Base-by-base conservation (phyloP, 2,797 vertebrate species). In the Peromyscus attwateri region DNA sequence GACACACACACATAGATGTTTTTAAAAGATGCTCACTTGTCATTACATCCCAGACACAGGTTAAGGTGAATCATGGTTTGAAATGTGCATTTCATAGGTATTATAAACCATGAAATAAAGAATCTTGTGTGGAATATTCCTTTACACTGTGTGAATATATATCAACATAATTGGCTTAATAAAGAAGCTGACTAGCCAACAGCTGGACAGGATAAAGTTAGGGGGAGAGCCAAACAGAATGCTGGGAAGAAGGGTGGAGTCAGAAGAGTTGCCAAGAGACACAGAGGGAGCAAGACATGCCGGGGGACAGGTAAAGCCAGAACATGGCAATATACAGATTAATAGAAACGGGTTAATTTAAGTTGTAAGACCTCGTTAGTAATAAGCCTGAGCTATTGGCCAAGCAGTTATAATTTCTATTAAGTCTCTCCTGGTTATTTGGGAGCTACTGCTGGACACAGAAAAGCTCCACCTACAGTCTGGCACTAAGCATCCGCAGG, bases 11-110 rank as follows among this genome's bases (percentile, higher is more conserved):
- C 52, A 52, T 52, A 52, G 52, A 16, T 17, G 17, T 57, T 37
- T 57, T 40, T 27, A 62, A 60, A 60, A 27, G n/a, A 92, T 31
- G 64, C 21, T 77, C 37, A 96, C 52, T 71, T 57, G 73, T n/a
- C 49, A 79, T 75, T 87, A 49, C 14, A 82, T 92, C 52, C 29
- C 40, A 60, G 60, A 64, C 10, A 70, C 62, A 95, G 60, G 87
- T 92, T 37, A 89, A 19, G 87, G 49, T 34, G 46, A 95, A 87
- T 76, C 49, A 25, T 37, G 12, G 37, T 83, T 95, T 95, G 75
- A 91, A 95, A 82, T 57, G n/a, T 91, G 57, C 73, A 70, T 73
- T 66, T 93, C n/a, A 34, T 9, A 68, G 31, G 37, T 64, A 34
- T 49, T 64, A 68, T 4, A 40, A 91, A 84, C 21, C 17, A 27